These are phyloP conservation scores for Nannoperca australis DNA, from an alignment of 2,797 vertebrate genomes.

Conservation along the genomic window DNA sequence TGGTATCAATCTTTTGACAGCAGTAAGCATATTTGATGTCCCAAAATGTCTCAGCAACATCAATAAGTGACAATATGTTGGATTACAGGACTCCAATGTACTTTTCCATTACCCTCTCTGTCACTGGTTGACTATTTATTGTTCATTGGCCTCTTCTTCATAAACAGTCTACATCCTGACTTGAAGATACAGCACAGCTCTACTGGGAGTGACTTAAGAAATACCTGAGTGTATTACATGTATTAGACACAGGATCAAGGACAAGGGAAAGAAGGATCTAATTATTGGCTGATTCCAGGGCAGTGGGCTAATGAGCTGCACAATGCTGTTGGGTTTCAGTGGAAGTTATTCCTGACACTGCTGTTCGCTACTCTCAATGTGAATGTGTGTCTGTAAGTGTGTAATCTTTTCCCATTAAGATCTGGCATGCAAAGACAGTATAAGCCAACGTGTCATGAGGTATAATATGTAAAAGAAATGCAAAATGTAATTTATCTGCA, in stretches of 20 bases:
- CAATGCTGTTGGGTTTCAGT: slow-evolving; percentile 69
- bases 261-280: slow-evolving; percentile 74
- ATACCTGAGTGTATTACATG: slow-evolving; percentile 59
- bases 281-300: slow-evolving; percentile 76
- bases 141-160: not conserved
- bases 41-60: not conserved
- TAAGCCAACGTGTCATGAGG: slow-evolving; percentile 37
- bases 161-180: slow-evolving; percentile 44
- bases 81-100: not conserved
- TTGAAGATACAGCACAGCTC: slow-evolving; percentile 49
- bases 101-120: slow-evolving; percentile 1
- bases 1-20: not conserved
- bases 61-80: not conserved
- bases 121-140: slow-evolving; percentile 2
- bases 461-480: slow-evolving; percentile 62
- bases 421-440: slow-evolving; percentile 58
- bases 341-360: slow-evolving; percentile 70
- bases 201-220: slow-evolving; percentile 55
- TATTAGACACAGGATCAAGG: slow-evolving; percentile 63
- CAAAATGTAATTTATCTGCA: slow-evolving; percentile 29
- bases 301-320: slow-evolving; percentile 81
- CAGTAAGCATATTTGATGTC: not conserved
- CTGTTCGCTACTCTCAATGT: slow-evolving; percentile 40
- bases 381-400: slow-evolving; percentile 25
- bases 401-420: slow-evolving; percentile 57